These are phyloP conservation scores for Alectoris magna DNA, from an alignment of 2,797 vertebrate genomes.

Conservation along the genomic window DNA sequence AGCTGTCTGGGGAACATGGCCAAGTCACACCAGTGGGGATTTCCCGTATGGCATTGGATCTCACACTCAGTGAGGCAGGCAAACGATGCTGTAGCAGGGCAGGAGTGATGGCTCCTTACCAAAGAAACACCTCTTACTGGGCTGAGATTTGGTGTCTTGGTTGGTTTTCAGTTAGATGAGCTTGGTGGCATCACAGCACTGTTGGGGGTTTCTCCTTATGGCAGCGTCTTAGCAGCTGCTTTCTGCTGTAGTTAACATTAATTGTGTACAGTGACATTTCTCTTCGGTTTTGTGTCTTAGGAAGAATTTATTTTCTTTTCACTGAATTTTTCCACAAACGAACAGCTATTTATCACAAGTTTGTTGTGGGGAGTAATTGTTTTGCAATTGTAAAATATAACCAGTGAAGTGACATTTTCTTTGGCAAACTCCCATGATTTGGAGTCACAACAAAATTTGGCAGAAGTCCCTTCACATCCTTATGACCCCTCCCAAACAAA, in stretches of 20 bases:
- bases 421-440: neutral
- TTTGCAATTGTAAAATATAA: neutral
- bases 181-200: neutral
- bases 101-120: neutral
- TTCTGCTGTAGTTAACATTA: neutral
- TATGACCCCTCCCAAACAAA: neutral
- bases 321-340: neutral
- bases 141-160: neutral
- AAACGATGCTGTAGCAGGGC: neutral
- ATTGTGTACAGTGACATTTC: fast-evolving
- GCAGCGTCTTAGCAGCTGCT: neutral
- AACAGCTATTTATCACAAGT: neutral
- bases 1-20: neutral
- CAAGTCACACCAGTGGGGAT: neutral
- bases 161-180: neutral
- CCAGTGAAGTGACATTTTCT: conserved; percentile 8
- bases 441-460: neutral
- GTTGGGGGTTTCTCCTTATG: neutral
- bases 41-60: neutral
- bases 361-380: neutral
- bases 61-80: neutral
- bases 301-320: neutral
- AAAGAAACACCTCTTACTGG: neutral
- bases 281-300: neutral
- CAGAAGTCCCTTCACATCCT: neutral